Percentiles rank a stretch among this genome's conserved stretches.
Conservation (phyloP, 1,140 invertebrate species). For the Penaeus indicus region DNA sequence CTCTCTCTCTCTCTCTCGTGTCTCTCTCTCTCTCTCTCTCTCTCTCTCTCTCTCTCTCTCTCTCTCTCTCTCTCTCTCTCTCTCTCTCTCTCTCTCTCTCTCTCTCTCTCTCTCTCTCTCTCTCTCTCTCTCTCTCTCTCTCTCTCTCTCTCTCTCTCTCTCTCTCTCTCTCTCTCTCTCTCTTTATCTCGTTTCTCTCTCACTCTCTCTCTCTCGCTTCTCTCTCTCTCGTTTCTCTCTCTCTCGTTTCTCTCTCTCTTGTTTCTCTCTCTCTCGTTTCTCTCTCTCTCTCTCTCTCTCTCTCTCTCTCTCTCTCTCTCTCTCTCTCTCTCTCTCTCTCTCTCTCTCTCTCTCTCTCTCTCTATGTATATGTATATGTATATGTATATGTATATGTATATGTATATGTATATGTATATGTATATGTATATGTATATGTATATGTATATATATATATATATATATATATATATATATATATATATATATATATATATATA, state of each 20-base stretch:
- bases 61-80: background rate
- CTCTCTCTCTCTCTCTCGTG: background rate
- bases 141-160: background rate
- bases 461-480: too few relatives aligned
- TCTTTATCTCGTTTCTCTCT: constrained; percentile 2
- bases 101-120: background rate
- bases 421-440: too few relatives aligned
- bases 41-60: constrained; percentile 27
- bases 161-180: background rate
- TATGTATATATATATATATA: too few relatives aligned
- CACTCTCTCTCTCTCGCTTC: constrained; percentile 1
- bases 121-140: background rate
- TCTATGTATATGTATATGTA: background rate
- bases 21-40: background rate
- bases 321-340: constrained; percentile 29
- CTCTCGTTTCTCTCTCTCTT: constrained; percentile 1
- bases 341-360: background rate
- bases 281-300: background rate
- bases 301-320: constrained; percentile 12
- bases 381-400: too few relatives aligned
- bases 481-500: too few relatives aligned
- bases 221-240: constrained; percentile 27
- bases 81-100: background rate
- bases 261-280: background rate
- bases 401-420: too few relatives aligned